phyloP scores from a whole-genome alignment of 2,888 invertebrate genomes.

The Halocaridina rubra region DNA sequence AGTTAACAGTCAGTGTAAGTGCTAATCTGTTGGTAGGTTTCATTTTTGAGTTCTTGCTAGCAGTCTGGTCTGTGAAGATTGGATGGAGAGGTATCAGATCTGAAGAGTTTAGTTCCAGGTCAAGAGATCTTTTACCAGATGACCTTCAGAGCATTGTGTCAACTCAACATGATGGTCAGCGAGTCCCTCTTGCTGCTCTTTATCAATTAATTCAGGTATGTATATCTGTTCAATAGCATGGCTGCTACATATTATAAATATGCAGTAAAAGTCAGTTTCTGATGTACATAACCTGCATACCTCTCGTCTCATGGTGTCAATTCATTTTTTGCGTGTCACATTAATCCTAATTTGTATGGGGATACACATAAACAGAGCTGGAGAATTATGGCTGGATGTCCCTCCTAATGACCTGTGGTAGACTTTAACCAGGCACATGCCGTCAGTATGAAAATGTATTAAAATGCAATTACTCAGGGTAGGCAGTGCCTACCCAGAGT shows the following conservation, averaged over 20 bases:
- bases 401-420: too few relatives aligned
- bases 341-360: too few relatives aligned
- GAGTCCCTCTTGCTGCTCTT: conserved; percentile 49
- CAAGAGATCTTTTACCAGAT: not conserved
- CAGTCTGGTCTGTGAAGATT: conserved; percentile 42
- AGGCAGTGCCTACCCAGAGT: too few relatives aligned
- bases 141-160: conserved; percentile 4
- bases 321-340: too few relatives aligned
- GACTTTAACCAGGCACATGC: too few relatives aligned
- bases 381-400: too few relatives aligned
- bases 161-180: not conserved
- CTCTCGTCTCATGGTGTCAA: too few relatives aligned
- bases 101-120: conserved; percentile 37
- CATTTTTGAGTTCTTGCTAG: conserved; percentile 33
- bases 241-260: not conserved
- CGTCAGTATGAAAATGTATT: too few relatives aligned
- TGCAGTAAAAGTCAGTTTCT: too few relatives aligned
- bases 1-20: conserved; percentile 36
- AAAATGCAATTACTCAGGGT: too few relatives aligned
- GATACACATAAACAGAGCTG: too few relatives aligned
- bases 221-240: not conserved
- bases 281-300: too few relatives aligned
- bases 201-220: conserved; percentile 57
- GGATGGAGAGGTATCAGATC: conserved; percentile 47
- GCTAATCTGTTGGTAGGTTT: conserved; percentile 51